A percentile compares a stretch with the other conserved stretches of the same genome.
Evolutionary conservation across 2,888 invertebrate genomes (phyloP).

Genomic region (Dryomyza anilis): DNA sequence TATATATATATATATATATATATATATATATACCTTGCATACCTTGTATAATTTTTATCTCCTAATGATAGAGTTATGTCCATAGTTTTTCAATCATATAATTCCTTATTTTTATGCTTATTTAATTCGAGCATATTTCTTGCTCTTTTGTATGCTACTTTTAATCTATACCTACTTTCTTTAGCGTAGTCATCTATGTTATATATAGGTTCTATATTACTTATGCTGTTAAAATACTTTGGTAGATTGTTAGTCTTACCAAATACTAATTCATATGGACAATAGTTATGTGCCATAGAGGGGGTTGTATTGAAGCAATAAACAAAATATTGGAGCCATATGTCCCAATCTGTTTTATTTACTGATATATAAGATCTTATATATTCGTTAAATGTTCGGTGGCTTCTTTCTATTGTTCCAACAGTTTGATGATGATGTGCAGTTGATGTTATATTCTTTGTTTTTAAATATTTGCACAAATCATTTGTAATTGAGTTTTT

Average conservation of each 20-base stretch:
- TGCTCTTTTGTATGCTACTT: conserved; percentile 21
- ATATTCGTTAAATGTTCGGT: conserved; percentile 28
- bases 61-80: background rate
- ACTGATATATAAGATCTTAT: conserved; percentile 19
- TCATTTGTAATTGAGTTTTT: conserved; percentile 30
- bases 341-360: conserved; percentile 21
- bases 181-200: conserved; percentile 9
- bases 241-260: background rate
- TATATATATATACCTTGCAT: no score
- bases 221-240: background rate
- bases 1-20: no score
- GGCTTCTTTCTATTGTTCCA: conserved; percentile 27
- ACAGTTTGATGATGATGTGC: no score
- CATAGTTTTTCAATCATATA: background rate
- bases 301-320: conserved; percentile 32
- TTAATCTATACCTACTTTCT: conserved; percentile 17
- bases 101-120: conserved; percentile 1
- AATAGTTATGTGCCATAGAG: conserved; percentile 25
- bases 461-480: conserved; percentile 25
- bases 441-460: no score
- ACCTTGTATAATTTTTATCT: no score
- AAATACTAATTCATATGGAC: conserved; percentile 29
- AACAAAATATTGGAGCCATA: conserved; percentile 20
- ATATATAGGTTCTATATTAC: conserved; percentile 13
- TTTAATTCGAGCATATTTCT: no score